These are phyloP conservation scores for human DNA, from an alignment of 2,113 vertebrate species.

Conservation along the genomic window GRCh38 chr22:48037501-48038000, in stretches of 20 bases:
- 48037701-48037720: background rate
- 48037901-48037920: fast-evolving
- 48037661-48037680: fast-evolving
- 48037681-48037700: fast-evolving
- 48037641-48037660: background rate
- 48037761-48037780: no score
- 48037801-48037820: no score
- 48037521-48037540: fast-evolving
- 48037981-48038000: background rate
- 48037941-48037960: fast-evolving
- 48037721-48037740: fast-evolving
- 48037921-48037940: background rate
- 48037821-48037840: fast-evolving
- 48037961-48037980: background rate
- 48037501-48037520: background rate
- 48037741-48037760: fast-evolving
- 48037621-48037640: no score
- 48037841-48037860: fast-evolving
- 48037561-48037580: background rate
- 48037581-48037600: no score
- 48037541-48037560: background rate
- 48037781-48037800: background rate
- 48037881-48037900: fast-evolving
- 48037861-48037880: fast-evolving
- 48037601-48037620: background rate